Evolutionary conservation across 2,888 invertebrate genomes (phyloP).

Genomic region (Hydraecia micacea): DNA sequence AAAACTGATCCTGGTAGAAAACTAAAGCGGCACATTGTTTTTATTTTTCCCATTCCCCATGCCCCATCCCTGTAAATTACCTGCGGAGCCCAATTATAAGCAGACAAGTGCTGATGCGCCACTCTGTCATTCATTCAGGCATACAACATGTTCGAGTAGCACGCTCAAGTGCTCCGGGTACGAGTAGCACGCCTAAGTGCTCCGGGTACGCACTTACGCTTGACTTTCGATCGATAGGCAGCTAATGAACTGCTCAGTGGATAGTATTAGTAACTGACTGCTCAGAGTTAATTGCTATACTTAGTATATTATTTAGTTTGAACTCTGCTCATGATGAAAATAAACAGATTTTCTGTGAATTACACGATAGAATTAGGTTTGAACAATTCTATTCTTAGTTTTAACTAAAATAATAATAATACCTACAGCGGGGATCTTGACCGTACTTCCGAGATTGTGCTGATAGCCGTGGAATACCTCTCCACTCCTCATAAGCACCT

Average conservation of each 20-base stretch:
- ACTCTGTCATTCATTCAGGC: conserved; percentile 33
- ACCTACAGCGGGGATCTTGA: no score
- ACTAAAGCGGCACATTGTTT: no score
- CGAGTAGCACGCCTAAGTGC: no score
- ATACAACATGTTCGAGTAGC: conserved; percentile 26
- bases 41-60: not conserved
- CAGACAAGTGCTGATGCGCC: conserved; percentile 1
- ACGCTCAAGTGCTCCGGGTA: conserved; percentile 17
- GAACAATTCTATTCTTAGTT: not conserved
- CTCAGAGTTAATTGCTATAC: not conserved
- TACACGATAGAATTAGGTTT: not conserved
- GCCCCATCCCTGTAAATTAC: conserved; percentile 1
- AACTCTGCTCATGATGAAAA: not conserved
- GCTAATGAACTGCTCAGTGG: conserved; percentile 6
- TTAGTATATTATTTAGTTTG: no score
- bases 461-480: no score
- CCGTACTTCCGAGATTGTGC: no score
- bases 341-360: not conserved
- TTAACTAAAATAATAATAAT: no score
- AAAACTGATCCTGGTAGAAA: no score
- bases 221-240: conserved; percentile 6
- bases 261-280: not conserved
- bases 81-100: conserved; percentile 12
- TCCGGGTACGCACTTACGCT: conserved; percentile 3
- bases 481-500: no score